These are phyloP conservation scores for Netelia fuscicornis DNA, from an alignment of 2,888 invertebrate genomes.

Conservation along the genomic window DNA sequence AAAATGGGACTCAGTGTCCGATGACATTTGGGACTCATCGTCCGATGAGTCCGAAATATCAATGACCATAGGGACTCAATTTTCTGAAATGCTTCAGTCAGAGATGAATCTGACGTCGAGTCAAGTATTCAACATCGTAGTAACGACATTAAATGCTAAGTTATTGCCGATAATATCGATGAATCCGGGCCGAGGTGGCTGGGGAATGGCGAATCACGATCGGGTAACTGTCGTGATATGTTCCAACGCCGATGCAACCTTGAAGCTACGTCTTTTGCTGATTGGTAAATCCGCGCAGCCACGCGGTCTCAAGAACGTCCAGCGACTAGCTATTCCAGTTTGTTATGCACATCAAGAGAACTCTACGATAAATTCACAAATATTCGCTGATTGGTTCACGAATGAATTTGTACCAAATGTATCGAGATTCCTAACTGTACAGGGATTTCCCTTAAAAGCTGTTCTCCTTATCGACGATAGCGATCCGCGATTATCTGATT, in stretches of 20 bases:
- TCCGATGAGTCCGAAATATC: too few species aligned
- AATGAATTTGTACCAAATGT: slow-evolving; percentile 15
- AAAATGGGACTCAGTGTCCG: too few species aligned
- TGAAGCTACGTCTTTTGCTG: slow-evolving; percentile 22
- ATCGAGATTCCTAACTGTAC: neutral
- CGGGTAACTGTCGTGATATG: slow-evolving; percentile 10
- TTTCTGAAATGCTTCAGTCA: neutral
- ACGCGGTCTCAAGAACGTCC: slow-evolving; percentile 8
- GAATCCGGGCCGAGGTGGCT: neutral
- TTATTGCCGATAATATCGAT: slow-evolving; percentile 18
- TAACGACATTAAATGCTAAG: slow-evolving; percentile 2
- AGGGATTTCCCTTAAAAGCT: neutral
- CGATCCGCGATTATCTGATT: slow-evolving; percentile 1
- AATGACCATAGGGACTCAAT: neutral
- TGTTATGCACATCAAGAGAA: slow-evolving; percentile 21
- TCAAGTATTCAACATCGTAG: slow-evolving; percentile 19
- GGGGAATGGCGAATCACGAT: slow-evolving; percentile 5
- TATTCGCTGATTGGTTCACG: slow-evolving; percentile 23
- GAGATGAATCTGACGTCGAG: slow-evolving; percentile 29
- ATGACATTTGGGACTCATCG: too few species aligned
- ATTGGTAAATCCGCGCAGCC: slow-evolving; percentile 13
- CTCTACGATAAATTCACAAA: neutral
- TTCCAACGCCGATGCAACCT: slow-evolving; percentile 15
- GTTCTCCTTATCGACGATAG: slow-evolving; percentile 11
- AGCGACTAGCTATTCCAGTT: slow-evolving; percentile 9